Evolutionary conservation across 64 coral and sea anemone species (phyloP).

Genomic region (Cladopsammia gracilis): DNA sequence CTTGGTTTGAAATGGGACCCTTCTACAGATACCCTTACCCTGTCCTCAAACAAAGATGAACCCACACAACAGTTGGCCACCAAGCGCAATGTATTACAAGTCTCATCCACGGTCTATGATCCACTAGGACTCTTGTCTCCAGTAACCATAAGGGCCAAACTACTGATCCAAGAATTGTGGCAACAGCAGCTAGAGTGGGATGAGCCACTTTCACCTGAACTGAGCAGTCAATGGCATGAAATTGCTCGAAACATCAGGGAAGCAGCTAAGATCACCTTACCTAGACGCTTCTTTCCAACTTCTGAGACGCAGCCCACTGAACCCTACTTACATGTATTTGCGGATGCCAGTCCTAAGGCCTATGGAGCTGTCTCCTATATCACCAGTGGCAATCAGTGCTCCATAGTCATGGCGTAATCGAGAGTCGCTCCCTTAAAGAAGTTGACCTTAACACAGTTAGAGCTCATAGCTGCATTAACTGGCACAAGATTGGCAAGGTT

Average conservation of each 20-base stretch:
- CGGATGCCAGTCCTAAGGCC: slow-evolving; percentile 48
- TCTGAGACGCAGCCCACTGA: neutral
- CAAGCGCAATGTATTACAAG: slow-evolving; percentile 20
- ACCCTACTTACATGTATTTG: slow-evolving; percentile 37
- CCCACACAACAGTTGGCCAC: neutral
- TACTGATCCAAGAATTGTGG: slow-evolving; percentile 68
- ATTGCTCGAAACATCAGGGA: neutral
- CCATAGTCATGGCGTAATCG: slow-evolving; percentile 65
- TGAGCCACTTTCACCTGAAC: slow-evolving; percentile 47
- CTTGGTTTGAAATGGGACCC: slow-evolving; percentile 75
- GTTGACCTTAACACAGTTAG: slow-evolving; percentile 63
- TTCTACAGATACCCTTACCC: slow-evolving; percentile 7
- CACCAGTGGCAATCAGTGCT: slow-evolving; percentile 3
- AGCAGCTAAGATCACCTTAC: slow-evolving; percentile 25
- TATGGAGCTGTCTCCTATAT: slow-evolving; percentile 67
- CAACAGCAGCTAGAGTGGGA: slow-evolving; percentile 57
- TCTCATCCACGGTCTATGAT: slow-evolving; percentile 51
- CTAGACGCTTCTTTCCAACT: slow-evolving; percentile 51
- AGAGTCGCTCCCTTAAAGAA: slow-evolving; percentile 67
- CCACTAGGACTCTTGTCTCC: slow-evolving; percentile 55
- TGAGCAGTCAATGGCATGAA: slow-evolving; percentile 14
- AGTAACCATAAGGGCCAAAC: slow-evolving; percentile 50
- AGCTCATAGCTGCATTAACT: slow-evolving; percentile 61
- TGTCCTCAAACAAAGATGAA: slow-evolving; percentile 3
- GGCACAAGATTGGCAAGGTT: slow-evolving; percentile 43